Evolutionary conservation across 2,888 invertebrate genomes (phyloP), one percentile per base, ranked within the genome.

Genomic region (Argyra leucocephala): DNA sequence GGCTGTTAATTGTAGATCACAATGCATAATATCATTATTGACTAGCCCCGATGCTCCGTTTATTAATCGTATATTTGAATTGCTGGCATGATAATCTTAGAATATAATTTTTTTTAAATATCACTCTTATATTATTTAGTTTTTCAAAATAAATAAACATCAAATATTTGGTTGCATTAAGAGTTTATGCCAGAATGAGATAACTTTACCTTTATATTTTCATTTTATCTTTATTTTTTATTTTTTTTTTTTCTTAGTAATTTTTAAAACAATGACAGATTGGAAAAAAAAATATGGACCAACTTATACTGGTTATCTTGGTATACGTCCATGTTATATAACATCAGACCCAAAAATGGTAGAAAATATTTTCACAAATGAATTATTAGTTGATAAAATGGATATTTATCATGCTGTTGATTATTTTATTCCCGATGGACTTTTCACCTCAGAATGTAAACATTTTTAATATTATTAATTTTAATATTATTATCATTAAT

Each of bases 331-430:
- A 0, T 61, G 65, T 10, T 9, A 71, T 9, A 21, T 70, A 9
- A 69, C 70, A 4, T 63, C 65, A 0, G 72, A 72, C 26, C 71
- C 71, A 2, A 66, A 61, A 5, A 57, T 70, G 3, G 66, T 68
- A 24, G 69, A 71, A 60, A 66, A 69, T 59, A 64, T 72, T 31
- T 64, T 72, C 0, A 67, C 70, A 22, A 70, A 70, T 21, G 37
- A 68, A 5, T 67, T 68, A 3, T 67, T 71, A 18, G 59, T 72
- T 3, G 66, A 70, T 37, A 72, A 71, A 22, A 62, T 67, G 6
- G 48, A 24, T 10, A 66, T 68, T 1, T 68, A 68, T 22, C 62
- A 67, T 37, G 63, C 57, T 2, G 62, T 68, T 59, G 64, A 65
- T 2, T 62, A 66, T 5, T 64, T 66, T 2, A 22, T 66, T 31